Percentiles rank a stretch among this genome's conserved stretches.
Conservation (phyloP, 2,888 invertebrate genomes). For the Leptogaster cylindrica region DNA sequence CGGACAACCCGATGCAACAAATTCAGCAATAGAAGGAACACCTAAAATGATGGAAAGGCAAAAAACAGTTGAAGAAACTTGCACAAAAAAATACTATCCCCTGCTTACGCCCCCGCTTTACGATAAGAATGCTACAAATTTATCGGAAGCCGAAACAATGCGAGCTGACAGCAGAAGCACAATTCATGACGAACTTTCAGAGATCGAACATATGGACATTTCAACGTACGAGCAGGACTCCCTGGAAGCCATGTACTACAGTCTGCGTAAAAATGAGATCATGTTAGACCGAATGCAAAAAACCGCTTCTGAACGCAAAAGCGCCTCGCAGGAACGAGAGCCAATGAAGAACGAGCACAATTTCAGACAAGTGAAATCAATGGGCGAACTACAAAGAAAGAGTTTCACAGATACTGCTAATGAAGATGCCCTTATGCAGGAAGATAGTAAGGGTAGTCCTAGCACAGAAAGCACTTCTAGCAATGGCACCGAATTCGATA, state of each 20-base stretch:
- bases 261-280: constrained; percentile 53
- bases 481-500: not conserved
- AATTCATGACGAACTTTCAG: constrained; percentile 47
- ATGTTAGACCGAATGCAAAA: constrained; percentile 54
- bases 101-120: too few relatives aligned
- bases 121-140: constrained; percentile 32
- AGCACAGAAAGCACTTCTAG: not conserved
- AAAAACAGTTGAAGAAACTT: not conserved
- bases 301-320: constrained; percentile 50
- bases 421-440: constrained; percentile 45
- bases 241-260: constrained; percentile 52
- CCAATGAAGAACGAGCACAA: constrained; percentile 51
- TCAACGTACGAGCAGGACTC: constrained; percentile 50
- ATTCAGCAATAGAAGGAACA: not conserved
- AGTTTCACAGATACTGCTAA: too few relatives aligned
- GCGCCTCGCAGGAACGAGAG: constrained; percentile 31
- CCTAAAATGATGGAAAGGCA: not conserved
- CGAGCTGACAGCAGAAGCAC: constrained; percentile 46
- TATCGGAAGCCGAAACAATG: constrained; percentile 47
- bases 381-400: constrained; percentile 51
- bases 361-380: constrained; percentile 49
- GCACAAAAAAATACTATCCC: too few relatives aligned
- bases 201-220: constrained; percentile 48
- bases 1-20: not conserved
- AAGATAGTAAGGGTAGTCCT: constrained; percentile 53